phyloP scores from a whole-genome alignment of 2,797 vertebrate species.

The Rhyacichthys aspro region DNA sequence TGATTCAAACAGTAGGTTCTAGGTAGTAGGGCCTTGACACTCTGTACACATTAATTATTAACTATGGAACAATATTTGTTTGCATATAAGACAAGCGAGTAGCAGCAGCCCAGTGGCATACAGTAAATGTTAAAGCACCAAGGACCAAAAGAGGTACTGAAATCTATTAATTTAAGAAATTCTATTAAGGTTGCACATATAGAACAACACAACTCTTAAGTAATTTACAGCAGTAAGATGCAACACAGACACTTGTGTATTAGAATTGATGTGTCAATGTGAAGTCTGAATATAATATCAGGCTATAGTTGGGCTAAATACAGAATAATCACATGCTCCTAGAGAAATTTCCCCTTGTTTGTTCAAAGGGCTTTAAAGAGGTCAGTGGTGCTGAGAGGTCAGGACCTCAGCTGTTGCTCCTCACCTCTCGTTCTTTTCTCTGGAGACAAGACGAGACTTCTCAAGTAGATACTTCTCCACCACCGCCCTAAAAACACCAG shows the following conservation, averaged over 20 bases:
- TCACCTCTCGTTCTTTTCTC: slow-evolving; percentile 97
- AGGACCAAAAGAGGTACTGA: too few relatives aligned
- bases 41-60: background rate
- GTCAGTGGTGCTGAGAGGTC: slow-evolving; percentile 42
- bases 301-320: background rate
- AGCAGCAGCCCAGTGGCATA: too few relatives aligned
- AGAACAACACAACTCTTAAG: too few relatives aligned
- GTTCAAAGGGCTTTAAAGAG: slow-evolving; percentile 32
- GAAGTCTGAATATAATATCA: too few relatives aligned
- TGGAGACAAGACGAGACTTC: slow-evolving; percentile 96
- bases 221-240: too few relatives aligned
- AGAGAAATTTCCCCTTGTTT: slow-evolving; percentile 35
- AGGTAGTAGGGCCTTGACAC: background rate
- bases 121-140: too few relatives aligned
- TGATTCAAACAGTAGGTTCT: background rate
- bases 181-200: background rate
- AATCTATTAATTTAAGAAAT: background rate
- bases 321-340: slow-evolving; percentile 24
- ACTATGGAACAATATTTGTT: background rate
- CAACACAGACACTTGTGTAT: too few relatives aligned
- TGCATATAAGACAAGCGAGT: too few relatives aligned
- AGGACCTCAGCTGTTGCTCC: slow-evolving; percentile 28
- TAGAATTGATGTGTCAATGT: too few relatives aligned
- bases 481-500: slow-evolving; percentile 83
- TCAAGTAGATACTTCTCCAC: slow-evolving; percentile 99